A percentile compares a stretch with the other conserved stretches of the same genome.
These are phyloP conservation scores for Lasioglossum marginatum DNA, from an alignment of 2,888 invertebrate species.

Conservation along the genomic window DNA sequence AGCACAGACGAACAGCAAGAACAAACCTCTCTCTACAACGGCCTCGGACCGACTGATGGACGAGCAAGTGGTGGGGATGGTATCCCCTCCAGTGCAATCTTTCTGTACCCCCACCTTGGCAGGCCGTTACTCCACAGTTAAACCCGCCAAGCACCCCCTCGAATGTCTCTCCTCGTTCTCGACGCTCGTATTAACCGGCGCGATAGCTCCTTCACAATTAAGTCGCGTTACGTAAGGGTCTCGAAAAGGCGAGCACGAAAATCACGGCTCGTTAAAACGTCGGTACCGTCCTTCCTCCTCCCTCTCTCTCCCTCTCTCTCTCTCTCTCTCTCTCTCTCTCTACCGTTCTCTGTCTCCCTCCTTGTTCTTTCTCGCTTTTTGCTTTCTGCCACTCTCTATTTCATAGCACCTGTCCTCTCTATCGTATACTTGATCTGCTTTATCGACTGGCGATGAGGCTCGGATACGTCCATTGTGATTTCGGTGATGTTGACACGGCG, in stretches of 20 bases:
- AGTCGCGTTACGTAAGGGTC: constrained; percentile 83
- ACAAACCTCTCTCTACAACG: constrained; percentile 71
- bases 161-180: constrained; percentile 71
- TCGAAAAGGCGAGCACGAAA: constrained; percentile 81
- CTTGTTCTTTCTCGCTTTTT: constrained; percentile 37
- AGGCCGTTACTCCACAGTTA: constrained; percentile 70
- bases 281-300: constrained; percentile 52
- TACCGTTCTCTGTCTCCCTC: background rate
- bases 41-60: constrained; percentile 82
- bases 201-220: constrained; percentile 84
- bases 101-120: constrained; percentile 50
- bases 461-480: constrained; percentile 64
- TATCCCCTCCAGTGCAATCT: constrained; percentile 60
- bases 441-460: constrained; percentile 59
- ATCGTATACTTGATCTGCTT: constrained; percentile 64
- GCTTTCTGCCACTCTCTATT: constrained; percentile 56
- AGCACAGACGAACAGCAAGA: constrained; percentile 34
- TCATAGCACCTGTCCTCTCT: constrained; percentile 64
- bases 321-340: background rate
- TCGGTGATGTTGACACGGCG: constrained; percentile 61
- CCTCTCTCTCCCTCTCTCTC: background rate
- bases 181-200: constrained; percentile 82
- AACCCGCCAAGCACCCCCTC: constrained; percentile 75
- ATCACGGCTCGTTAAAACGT: constrained; percentile 78
- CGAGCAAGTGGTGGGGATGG: constrained; percentile 77